These are phyloP conservation scores for Caenorhabditis brenneri DNA, from an alignment of 1,140 invertebrate species.

Conservation along the genomic window DNA sequence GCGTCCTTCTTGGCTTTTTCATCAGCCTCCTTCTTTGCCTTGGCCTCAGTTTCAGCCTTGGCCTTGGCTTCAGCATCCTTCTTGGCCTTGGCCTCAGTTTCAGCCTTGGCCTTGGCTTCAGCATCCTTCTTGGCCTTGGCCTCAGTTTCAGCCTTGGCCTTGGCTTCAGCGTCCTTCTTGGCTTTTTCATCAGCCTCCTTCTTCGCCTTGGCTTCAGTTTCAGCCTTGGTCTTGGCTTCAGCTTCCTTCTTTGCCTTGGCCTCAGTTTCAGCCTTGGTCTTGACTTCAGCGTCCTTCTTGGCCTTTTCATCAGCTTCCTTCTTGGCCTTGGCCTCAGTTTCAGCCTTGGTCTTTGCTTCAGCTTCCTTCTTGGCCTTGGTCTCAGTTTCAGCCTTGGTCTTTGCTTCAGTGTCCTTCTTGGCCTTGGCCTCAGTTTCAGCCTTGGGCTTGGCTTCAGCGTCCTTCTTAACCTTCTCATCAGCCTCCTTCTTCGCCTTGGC, in stretches of 20 bases:
- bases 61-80: background rate
- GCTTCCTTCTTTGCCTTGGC: slow-evolving; percentile 34
- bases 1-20: slow-evolving; percentile 9
- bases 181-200: slow-evolving; percentile 42
- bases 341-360: slow-evolving; percentile 8
- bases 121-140: slow-evolving; percentile 28
- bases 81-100: background rate
- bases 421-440: slow-evolving; percentile 10
- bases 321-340: slow-evolving; percentile 9
- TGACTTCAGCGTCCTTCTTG: slow-evolving; percentile 15
- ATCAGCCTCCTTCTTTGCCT: slow-evolving; percentile 9
- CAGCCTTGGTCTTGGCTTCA: slow-evolving; percentile 17
- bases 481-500: slow-evolving; percentile 35
- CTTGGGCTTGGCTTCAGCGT: slow-evolving; percentile 26
- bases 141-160: slow-evolving; percentile 19
- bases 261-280: background rate
- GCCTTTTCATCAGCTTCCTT: background rate
- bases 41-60: slow-evolving; percentile 13
- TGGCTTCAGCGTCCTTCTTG: background rate
- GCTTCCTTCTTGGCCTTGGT: background rate
- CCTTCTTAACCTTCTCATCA: background rate
- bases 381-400: background rate
- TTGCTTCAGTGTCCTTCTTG: background rate
- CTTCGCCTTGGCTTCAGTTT: background rate
- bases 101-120: slow-evolving; percentile 14